Base-by-base conservation (phyloP, 2,888 invertebrate species). In the Mactromeris polynyma region DNA sequence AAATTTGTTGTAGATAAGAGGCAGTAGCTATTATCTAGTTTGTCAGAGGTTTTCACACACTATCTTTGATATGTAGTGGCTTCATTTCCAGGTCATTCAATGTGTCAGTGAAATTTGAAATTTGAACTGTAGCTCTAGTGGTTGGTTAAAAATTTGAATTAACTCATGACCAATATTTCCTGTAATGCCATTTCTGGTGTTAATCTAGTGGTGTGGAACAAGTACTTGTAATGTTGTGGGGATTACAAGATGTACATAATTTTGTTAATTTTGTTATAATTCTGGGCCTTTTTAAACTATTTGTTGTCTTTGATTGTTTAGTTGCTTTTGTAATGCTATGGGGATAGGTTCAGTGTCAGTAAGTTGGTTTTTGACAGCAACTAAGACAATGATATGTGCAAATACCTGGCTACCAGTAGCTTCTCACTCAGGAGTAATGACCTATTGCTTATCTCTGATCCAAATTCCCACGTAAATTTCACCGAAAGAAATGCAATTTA, bases 1-100 rank as follows among this genome's bases (percentile, higher is more conserved):
- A 84, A 84, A 84, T 78, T 73, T 84, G 78, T 51, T 46, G 54
- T 54, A 51, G 81, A 81, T 81, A 81, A 81, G 54, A 19, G 26
- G 14, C 36, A 54, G 81, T 81, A 51, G 42, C 51, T 26, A 54
- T 33, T 42, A 81, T 81, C 81, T 31, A 42, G 81, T 36, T 51
- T 81, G 81, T 81, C 54, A 51, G 81, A 26, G 31, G 81, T 81
- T 26, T 33, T 46, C 33, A 33, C 19, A n/a, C 33, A 42, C 26
- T 81, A 81, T 81, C 81, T 81, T 36, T 17, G 17, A 51, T 54
- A 42, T 54, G 14, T 11, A 81, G 81, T 81, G 81, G 26, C 54
- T 51, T 81, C 26, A 21, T 46, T 54, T 79, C 38, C 40, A 79
- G 79, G 79, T 79, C 79, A 79, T 21, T 9, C 0, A 40, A 26